Evolutionary conservation across 2,113 vertebrate genomes (phyloP).

Genomic region (Sarotherodon lohbergeri): DNA sequence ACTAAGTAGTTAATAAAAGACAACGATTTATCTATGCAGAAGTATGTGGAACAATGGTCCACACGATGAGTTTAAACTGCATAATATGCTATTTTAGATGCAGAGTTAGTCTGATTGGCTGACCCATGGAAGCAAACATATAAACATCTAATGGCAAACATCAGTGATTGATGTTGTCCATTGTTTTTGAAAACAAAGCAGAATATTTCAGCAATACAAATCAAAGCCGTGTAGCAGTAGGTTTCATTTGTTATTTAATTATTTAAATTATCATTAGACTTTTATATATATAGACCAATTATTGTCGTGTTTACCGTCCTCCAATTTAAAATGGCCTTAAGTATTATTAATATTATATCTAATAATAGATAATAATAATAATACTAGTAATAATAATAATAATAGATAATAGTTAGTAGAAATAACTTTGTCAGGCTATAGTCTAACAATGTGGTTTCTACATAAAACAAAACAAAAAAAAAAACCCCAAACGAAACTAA

Average conservation of each 20-base stretch:
- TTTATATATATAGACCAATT: neutral
- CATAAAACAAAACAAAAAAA: neutral
- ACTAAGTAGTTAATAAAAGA: neutral
- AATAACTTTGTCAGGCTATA: neutral
- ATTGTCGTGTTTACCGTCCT: neutral
- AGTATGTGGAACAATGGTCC: neutral
- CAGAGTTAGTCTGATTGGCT: neutral
- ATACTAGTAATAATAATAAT: rapidly evolving
- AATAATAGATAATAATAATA: neutral
- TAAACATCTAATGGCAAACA: neutral
- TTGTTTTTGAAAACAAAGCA: neutral
- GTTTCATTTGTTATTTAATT: neutral
- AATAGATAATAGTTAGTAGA: neutral
- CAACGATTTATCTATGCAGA: neutral
- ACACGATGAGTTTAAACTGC: neutral
- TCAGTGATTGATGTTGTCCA: neutral
- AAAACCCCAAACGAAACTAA: neutral
- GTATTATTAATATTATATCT: neutral
- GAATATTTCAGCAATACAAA: neutral
- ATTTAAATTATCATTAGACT: neutral
- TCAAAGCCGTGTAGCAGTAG: neutral
- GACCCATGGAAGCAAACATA: neutral
- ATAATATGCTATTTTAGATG: neutral
- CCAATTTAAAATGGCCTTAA: neutral
- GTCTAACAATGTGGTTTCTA: neutral